Evolutionary conservation across 2,113 vertebrate genomes (phyloP).

Genomic region (Chionodraco myersi): DNA sequence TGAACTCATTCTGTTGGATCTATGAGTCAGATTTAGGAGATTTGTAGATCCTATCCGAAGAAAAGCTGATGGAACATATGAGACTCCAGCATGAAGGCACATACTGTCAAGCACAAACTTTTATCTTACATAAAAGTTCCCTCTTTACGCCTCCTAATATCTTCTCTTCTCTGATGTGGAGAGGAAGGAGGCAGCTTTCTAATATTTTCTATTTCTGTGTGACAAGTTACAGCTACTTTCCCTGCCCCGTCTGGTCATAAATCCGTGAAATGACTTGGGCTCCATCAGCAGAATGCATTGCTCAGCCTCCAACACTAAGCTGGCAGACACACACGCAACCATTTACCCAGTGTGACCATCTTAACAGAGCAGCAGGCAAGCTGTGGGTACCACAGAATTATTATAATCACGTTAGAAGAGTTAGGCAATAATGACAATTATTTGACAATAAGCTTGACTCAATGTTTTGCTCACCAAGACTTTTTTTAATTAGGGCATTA

Average conservation of each 20-base stretch:
- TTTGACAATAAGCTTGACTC: background rate
- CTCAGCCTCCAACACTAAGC: constrained; percentile 41
- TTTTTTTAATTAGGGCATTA: no score
- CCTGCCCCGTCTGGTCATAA: constrained; percentile 41
- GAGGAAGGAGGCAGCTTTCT: background rate
- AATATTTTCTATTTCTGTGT: constrained; percentile 10
- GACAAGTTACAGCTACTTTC: constrained; percentile 32
- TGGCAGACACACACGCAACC: constrained; percentile 9
- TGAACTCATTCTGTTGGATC: background rate
- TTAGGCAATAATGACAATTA: background rate
- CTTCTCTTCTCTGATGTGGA: background rate
- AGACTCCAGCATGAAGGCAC: background rate
- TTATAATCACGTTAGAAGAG: background rate
- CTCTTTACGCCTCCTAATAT: background rate
- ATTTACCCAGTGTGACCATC: constrained; percentile 23
- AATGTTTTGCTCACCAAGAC: no score
- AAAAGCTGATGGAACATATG: constrained; percentile 10
- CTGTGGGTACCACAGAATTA: background rate
- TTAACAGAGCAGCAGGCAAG: constrained; percentile 6
- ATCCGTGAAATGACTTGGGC: constrained; percentile 64
- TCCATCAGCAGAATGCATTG: constrained; percentile 38
- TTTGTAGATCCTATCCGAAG: constrained; percentile 24
- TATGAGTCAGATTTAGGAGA: constrained; percentile 12
- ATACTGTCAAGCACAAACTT: background rate
- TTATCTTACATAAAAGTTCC: background rate